Conservation (phyloP, 92 coral and sea anemone species). For the Heteractis magnifica region DNA sequence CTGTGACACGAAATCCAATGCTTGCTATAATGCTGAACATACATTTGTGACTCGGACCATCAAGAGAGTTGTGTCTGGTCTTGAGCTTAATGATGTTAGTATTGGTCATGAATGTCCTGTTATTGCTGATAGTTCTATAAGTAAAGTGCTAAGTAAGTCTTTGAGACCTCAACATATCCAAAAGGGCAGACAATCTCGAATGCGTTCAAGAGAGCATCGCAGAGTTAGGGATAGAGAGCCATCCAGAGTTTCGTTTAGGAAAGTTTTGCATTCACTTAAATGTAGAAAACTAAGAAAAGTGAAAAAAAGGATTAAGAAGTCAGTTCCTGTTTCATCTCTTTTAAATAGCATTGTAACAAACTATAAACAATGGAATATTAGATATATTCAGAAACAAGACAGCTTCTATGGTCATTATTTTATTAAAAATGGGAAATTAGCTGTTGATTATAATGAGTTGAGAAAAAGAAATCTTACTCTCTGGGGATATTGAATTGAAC, state of each 20-base stretch:
- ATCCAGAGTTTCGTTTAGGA: background rate
- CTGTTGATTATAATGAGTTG: background rate
- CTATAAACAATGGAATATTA: background rate
- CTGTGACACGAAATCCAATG: background rate
- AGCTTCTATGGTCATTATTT: no score
- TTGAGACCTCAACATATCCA: background rate
- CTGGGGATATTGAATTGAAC: conserved; percentile 45
- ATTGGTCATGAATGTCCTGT: background rate
- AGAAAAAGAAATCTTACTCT: conserved; percentile 1
- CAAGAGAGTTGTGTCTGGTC: background rate
- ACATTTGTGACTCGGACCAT: no score
- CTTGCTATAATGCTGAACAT: background rate
- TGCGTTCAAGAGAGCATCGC: background rate
- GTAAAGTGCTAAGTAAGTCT: background rate
- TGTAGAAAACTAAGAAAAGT: background rate
- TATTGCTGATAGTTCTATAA: background rate
- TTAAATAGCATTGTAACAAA: background rate
- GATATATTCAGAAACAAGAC: background rate
- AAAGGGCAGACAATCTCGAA: background rate
- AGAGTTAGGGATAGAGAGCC: background rate
- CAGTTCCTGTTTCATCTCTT: background rate
- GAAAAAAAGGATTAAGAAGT: background rate
- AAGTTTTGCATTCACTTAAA: background rate
- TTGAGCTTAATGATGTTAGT: background rate
- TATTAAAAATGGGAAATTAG: background rate